Evolutionary conservation across 2,888 invertebrate genomes (phyloP), one percentile per base, ranked within the genome.

Genomic region (Sipunculus nudus): DNA sequence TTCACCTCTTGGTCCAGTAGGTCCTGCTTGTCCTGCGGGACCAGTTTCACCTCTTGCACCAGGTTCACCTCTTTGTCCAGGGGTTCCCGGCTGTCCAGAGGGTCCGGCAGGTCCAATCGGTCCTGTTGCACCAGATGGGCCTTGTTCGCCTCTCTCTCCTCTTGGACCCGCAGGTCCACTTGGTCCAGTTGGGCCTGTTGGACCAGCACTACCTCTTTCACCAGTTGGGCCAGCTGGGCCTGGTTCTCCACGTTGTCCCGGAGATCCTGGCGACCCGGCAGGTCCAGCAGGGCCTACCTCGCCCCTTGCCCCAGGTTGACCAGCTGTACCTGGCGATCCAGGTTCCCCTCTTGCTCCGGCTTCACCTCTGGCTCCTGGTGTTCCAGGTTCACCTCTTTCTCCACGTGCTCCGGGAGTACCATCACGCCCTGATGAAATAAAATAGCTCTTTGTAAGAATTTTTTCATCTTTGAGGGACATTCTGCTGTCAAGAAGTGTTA

Each of bases 391-490:
- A n/a, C n/a, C n/a, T n/a, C n/a, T n/a, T n/a, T n/a, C 46, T 19
- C 68, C 68, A 35, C 60, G 32, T 25, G 28, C 47, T 29, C 67
- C 67, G n/a, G 62, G 43, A 10, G 31, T 26, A 26, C 67, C 67
- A 38, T 38, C 5, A 5, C 38, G 52, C 2, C 52, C 52, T 8
- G 38, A n/a, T 10, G 26, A 35, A 16, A 35, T 35, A 35, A 13
- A 35, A n/a, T n/a, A n/a, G n/a, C n/a, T n/a, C n/a, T n/a, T n/a
- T n/a, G n/a, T n/a, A n/a, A n/a, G 21, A n/a, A 21, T 29, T 25
- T 48, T 32, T 48, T 21, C 16, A 48, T 29, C 49, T n/a, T 48
- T 48, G 21, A n/a, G n/a, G 38, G 25, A 21, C 8, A 16, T 16
- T 13, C n/a, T n/a, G n/a, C n/a, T n/a, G n/a, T n/a, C n/a, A n/a